Evolutionary conservation across 1,140 invertebrate genomes (phyloP), one percentile per base, ranked within the genome.

Genomic region (Drosophila chauvacae): DNA sequence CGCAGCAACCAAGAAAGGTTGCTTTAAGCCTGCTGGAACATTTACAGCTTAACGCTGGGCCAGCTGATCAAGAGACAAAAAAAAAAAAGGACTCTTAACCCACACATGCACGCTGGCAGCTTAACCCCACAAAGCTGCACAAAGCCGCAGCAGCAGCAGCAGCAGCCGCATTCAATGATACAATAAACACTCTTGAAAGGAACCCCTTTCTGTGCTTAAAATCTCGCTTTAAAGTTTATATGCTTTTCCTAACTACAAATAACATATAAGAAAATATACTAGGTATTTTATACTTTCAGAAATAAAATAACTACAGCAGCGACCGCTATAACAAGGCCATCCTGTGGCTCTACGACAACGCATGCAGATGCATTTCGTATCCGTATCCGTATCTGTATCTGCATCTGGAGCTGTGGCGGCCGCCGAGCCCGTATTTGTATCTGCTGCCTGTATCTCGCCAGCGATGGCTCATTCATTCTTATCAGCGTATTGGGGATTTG

Each of bases 401-500:
- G 45, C n/a, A 61, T 51, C 47, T 55, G 33, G 4, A 23, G 11
- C 23, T 18, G 13, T 2, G 18, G 23, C 57, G 7, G 30, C 42
- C 16, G 16, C 57, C 41, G 28, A 20, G 59, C 30, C 20, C 42
- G 59, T 50, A 60, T 60, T 26, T 58, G 35, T 70, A 62, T 69
- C 51, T 59, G 44, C 33, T 16, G 65, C 39, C 26, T 55, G 57
- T 65, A 76, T 66, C 58, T 62, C 64, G 55, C 51, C 69, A 58
- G 53, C 44, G 62, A 65, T 66, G 76, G 79, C 82, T 81, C 83
- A 87, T 87, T 87, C 80, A 87, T 87, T 87, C 83, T 87, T 85
- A 87, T 87, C 83, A 87, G 83, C 80, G 83, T 87, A 80, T 73
- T 79, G 83, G 80, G 83, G 83, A 87, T 87, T 87, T 86, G 80